Conservation (phyloP, 1,140 invertebrate genomes). For the Pseudobourletiella spinata region DNA sequence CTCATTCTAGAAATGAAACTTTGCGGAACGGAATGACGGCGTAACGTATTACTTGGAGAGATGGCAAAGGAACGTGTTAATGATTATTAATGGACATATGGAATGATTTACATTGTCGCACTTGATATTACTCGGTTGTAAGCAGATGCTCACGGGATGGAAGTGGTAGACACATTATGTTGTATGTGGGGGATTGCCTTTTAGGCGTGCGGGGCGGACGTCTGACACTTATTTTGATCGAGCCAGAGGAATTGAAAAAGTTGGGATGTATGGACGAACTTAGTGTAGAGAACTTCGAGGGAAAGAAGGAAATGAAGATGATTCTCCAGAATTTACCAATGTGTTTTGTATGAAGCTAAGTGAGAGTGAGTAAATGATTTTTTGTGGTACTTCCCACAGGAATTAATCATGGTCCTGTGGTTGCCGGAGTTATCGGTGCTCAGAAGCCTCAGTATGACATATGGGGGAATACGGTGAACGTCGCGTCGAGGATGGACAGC, state of each 20-base stretch:
- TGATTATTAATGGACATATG: slow-evolving; percentile 30
- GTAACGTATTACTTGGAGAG: slow-evolving; percentile 1
- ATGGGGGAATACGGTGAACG: slow-evolving; percentile 93
- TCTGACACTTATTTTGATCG: no score
- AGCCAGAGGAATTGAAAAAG: background rate
- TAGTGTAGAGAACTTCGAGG: background rate
- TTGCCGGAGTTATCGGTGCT: slow-evolving; percentile 60
- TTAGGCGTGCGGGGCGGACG: no score
- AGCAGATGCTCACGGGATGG: no score
- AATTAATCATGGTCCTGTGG: slow-evolving; percentile 87
- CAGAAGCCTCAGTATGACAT: slow-evolving; percentile 96
- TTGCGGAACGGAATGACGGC: slow-evolving; percentile 1
- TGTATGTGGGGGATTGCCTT: no score
- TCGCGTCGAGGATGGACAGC: slow-evolving; percentile 89
- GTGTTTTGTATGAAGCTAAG: no score
- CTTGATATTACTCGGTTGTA: slow-evolving; percentile 3
- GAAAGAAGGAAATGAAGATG: no score
- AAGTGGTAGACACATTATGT: no score
- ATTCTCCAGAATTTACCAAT: no score
- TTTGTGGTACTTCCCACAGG: slow-evolving; percentile 50
- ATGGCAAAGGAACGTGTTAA: slow-evolving; percentile 9
- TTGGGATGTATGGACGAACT: background rate
- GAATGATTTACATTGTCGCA: slow-evolving; percentile 4
- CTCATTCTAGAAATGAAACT: slow-evolving; percentile 6
- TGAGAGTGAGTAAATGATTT: no score